Evolutionary conservation across 2,797 vertebrate species (phyloP).

Genomic region (Tauraco hartlaubi): DNA sequence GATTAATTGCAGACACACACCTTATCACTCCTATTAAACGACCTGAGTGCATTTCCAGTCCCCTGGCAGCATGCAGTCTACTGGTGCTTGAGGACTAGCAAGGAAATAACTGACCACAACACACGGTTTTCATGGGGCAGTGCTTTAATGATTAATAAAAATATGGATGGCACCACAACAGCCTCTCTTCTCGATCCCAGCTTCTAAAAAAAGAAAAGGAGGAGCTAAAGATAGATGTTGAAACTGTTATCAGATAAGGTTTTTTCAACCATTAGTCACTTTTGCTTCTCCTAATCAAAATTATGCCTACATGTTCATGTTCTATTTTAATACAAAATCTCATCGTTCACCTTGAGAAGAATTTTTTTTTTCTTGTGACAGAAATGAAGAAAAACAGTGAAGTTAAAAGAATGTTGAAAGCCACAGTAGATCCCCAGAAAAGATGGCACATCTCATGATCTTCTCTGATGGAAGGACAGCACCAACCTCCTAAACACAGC

Average conservation of each 20-base stretch:
- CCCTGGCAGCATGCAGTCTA: background rate
- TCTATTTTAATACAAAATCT: background rate
- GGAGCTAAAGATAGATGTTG: background rate
- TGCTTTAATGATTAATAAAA: background rate
- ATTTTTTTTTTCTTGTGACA: background rate
- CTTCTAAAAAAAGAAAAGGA: background rate
- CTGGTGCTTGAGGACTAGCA: background rate
- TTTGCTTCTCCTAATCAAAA: background rate
- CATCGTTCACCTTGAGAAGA: background rate
- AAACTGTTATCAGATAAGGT: background rate
- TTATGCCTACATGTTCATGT: background rate
- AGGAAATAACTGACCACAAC: background rate
- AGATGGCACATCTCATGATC: background rate
- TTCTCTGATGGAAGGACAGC: background rate
- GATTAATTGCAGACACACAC: conserved; percentile 47
- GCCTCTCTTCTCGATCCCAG: background rate
- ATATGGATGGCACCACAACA: background rate
- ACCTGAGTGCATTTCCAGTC: background rate
- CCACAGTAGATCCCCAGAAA: background rate
- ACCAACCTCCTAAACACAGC: background rate
- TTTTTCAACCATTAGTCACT: background rate
- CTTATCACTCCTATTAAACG: background rate
- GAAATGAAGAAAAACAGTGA: background rate
- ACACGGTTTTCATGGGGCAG: background rate
- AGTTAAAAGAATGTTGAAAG: background rate